Base-by-base conservation (phyloP, 2,797 vertebrate species). In the Bradypus variegatus region DNA sequence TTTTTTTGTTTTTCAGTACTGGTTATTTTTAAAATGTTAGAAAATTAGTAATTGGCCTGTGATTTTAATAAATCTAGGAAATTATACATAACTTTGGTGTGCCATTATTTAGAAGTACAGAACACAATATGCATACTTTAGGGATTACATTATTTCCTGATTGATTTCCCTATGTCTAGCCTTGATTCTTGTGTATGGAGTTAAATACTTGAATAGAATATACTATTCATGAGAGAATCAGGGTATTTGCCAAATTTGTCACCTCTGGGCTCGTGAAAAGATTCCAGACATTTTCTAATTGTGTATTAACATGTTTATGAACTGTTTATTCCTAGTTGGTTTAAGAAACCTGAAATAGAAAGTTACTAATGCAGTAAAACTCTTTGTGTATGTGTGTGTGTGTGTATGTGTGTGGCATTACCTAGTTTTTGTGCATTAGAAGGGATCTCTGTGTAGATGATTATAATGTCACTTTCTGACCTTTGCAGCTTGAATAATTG, bases 391-490 rank as follows among this genome's bases (percentile, higher is more conserved):
- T 91, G 79, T 88, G 50, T 75, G 90, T 60, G 33, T 60, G 64
- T 75, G 69, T 86, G 38, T 73, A 58, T 89, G 89, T 91, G 84
- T 97, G 97, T 96, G 98, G 98, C 98, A 98, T 98, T 98, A 98
- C 98, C 98, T 98, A 98, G 98, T 98, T 98, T 98, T 98, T 98
- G 98, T 98, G 98, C 98, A 98, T 98, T 98, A 98, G 98, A 98
- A 98, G 97, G 98, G 98, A 99, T 99, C 98, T 98, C 98, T 98
- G 97, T 98, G 98, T 98, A 98, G 98, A 99, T 99, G 99, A 99
- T 99, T 99, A 99, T 99, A 99, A 99, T 99, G 99, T 99, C 99
- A 99, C 98, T 99, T 98, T 98, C 98, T 99, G 98, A 99, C 99
- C 98, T 99, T 98, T 98, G 98, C 98, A 98, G 98, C 98, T 98